Evolutionary conservation across 2,113 vertebrate species (phyloP).

Genomic region (Accipiter virgatus): DNA sequence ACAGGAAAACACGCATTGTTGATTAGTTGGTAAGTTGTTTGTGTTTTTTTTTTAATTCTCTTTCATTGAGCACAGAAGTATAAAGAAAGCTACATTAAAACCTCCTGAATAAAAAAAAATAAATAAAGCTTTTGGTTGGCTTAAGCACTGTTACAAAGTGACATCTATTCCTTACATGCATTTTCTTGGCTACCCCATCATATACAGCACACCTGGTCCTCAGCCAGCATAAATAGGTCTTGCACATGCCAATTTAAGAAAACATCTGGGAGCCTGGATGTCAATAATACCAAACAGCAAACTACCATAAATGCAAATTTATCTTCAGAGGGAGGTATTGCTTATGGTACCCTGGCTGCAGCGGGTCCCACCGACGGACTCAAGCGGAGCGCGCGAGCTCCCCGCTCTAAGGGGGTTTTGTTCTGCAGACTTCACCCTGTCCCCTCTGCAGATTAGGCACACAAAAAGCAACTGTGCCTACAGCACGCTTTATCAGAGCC

Average conservation of each 20-base stretch:
- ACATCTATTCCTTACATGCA: accelerated
- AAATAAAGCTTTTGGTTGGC: neutral
- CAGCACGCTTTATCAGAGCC: neutral
- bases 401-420: accelerated
- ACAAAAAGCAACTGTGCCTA: neutral
- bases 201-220: neutral
- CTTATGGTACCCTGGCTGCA: accelerated
- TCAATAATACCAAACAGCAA: neutral
- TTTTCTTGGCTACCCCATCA: neutral
- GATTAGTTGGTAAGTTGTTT: neutral
- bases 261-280: neutral
- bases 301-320: accelerated
- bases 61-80: neutral
- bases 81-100: neutral
- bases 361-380: accelerated
- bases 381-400: accelerated
- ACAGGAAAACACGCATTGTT: neutral
- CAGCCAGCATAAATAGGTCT: neutral
- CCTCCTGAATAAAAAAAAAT: neutral
- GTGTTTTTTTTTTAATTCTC: neutral
- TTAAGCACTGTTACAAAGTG: neutral
- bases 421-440: neutral
- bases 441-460: neutral
- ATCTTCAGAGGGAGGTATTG: accelerated
- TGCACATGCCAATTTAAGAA: neutral